These are phyloP conservation scores for Hyperopisus bebe DNA, from an alignment of 2,113 vertebrate genomes.

Conservation along the genomic window DNA sequence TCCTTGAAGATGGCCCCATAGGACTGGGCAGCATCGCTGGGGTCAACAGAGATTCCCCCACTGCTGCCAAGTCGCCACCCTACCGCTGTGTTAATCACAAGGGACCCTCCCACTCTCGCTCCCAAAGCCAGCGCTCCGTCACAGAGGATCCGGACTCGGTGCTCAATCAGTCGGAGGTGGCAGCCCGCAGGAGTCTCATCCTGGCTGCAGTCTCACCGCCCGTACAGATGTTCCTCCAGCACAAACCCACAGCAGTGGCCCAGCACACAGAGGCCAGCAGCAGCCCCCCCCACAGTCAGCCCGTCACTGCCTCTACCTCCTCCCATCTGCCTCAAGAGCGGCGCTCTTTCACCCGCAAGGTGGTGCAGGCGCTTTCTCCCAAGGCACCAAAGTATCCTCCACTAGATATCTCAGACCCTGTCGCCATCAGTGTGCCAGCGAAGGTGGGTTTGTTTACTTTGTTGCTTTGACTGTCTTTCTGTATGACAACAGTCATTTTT, in stretches of 20 bases:
- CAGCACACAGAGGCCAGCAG: constrained; percentile 25
- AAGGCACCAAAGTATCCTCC: constrained; percentile 47
- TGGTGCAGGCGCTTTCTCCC: constrained; percentile 49
- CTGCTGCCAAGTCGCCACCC: constrained; percentile 44
- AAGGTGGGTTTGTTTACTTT: constrained; percentile 35
- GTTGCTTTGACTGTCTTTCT: background rate
- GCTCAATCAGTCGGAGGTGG: constrained; percentile 48
- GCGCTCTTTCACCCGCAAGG: constrained; percentile 55
- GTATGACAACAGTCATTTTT: background rate
- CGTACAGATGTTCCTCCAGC: constrained; percentile 44
- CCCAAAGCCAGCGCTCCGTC: constrained; percentile 50
- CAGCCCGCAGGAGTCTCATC: constrained; percentile 48
- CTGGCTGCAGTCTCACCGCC: constrained; percentile 47
- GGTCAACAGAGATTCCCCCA: constrained; percentile 45
- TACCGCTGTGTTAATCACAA: constrained; percentile 45
- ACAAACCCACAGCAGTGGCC: constrained; percentile 25
- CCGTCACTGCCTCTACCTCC: background rate
- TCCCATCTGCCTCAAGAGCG: constrained; percentile 38
- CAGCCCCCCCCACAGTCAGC: constrained; percentile 34
- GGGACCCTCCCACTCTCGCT: constrained; percentile 54
- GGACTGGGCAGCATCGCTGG: constrained; percentile 23
- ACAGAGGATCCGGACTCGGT: constrained; percentile 52
- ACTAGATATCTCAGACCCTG: constrained; percentile 62
- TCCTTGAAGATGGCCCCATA: constrained; percentile 54
- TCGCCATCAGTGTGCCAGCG: constrained; percentile 63